These are phyloP conservation scores for Temnopleurus reevesii DNA, from an alignment of 53 echinoderm and acorn worm species.

Conservation along the genomic window DNA sequence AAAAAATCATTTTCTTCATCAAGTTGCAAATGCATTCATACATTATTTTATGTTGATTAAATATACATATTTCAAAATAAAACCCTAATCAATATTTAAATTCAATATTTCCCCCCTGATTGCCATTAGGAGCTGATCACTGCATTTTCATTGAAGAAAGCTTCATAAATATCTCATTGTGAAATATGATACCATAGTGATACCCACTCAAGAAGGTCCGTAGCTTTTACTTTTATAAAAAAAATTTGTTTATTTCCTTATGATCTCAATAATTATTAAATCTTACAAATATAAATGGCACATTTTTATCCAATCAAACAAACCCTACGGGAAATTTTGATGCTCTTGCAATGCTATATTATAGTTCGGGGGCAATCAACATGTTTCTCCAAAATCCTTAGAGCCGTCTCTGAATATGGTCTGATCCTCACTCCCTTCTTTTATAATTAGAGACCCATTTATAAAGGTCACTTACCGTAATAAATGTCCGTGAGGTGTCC, in stretches of 20 bases:
- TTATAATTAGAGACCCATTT: neutral
- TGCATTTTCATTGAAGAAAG: neutral
- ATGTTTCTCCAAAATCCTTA: neutral
- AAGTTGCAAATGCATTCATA: conserved; percentile 1
- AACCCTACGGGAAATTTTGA: neutral
- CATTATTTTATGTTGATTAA: neutral
- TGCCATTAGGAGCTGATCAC: neutral
- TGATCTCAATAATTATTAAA: too few species aligned
- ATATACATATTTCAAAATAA: too few species aligned
- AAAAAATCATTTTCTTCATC: neutral
- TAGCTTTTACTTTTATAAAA: too few species aligned
- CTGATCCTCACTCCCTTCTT: too few species aligned
- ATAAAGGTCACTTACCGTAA: neutral
- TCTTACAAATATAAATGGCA: too few species aligned
- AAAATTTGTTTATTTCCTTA: too few species aligned
- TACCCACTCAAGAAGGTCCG: too few species aligned
- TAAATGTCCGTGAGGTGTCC: neutral
- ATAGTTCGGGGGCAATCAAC: neutral
- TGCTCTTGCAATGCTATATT: neutral
- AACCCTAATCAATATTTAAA: neutral
- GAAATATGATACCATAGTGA: too few species aligned
- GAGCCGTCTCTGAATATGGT: neutral
- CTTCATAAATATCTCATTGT: too few species aligned
- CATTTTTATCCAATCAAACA: too few species aligned
- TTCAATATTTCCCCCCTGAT: too few species aligned